These are phyloP conservation scores for Rhynchonema sp. DNA, from an alignment of 2,888 invertebrate genomes.

Conservation along the genomic window DNA sequence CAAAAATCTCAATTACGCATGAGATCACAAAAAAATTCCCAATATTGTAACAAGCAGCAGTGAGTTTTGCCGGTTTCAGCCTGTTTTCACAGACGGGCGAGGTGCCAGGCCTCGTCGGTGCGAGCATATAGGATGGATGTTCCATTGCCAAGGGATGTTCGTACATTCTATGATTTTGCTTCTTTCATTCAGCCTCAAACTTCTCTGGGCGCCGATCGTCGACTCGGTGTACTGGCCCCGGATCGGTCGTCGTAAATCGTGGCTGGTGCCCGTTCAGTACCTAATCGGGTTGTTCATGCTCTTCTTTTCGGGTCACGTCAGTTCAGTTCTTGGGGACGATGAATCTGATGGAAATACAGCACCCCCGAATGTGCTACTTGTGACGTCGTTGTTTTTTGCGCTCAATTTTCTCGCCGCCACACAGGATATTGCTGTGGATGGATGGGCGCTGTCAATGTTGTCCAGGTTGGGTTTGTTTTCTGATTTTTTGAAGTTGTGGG, in stretches of 20 bases:
- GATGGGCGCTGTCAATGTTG: slow-evolving; percentile 97
- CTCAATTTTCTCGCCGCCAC: slow-evolving; percentile 92
- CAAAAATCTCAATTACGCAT: too few species aligned
- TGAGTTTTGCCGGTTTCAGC: too few species aligned
- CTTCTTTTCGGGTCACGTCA: slow-evolving; percentile 45
- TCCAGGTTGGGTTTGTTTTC: slow-evolving; percentile 44
- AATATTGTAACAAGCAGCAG: too few species aligned
- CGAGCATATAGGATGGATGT: too few species aligned
- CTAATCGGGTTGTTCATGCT: slow-evolving; percentile 52
- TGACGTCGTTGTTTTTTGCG: slow-evolving; percentile 68
- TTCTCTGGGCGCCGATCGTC: slow-evolving; percentile 94
- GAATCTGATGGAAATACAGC: neutral
- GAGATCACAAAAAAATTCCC: too few species aligned
- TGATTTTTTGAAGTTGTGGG: neutral
- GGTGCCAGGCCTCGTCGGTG: too few species aligned
- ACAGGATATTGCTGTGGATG: slow-evolving; percentile 97
- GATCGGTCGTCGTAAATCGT: slow-evolving; percentile 71
- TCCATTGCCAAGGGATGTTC: too few species aligned
- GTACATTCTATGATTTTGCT: neutral
- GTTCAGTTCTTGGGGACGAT: slow-evolving; percentile 17
- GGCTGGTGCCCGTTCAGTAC: slow-evolving; percentile 46
- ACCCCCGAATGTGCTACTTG: slow-evolving; percentile 46
- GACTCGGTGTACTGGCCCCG: slow-evolving; percentile 61
- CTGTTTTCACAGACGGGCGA: too few species aligned
- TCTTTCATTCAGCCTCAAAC: slow-evolving; percentile 51